Conservation (phyloP, 2,797 vertebrate genomes). For the Perodicticus potto region DNA sequence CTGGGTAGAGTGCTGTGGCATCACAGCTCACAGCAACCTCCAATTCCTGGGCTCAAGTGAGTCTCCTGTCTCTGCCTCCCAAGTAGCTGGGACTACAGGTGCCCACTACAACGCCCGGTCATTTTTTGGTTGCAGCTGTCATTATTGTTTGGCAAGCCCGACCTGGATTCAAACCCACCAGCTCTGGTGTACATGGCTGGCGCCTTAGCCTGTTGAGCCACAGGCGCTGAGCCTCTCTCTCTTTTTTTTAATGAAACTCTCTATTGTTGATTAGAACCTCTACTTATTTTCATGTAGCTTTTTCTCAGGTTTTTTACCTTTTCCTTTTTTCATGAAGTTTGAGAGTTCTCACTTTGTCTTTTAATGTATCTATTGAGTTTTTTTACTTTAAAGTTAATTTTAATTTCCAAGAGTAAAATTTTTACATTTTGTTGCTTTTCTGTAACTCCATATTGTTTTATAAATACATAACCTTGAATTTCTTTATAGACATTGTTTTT, state of each 20-base stretch:
- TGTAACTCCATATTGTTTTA: background rate
- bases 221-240: background rate
- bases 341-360: background rate
- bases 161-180: too few species aligned
- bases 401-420: slow-evolving; percentile 33
- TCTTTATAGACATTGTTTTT: background rate
- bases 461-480: background rate
- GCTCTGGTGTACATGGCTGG: too few species aligned
- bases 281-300: background rate
- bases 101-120: too few species aligned
- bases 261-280: background rate
- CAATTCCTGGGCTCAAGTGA: too few species aligned
- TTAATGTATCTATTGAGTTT: background rate
- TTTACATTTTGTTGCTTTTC: background rate
- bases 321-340: background rate
- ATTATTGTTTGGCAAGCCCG: too few species aligned
- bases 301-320: background rate
- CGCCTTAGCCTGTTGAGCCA: too few species aligned
- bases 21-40: too few species aligned
- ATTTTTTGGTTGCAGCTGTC: too few species aligned
- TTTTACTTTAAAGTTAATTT: slow-evolving; percentile 33
- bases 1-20: too few species aligned
- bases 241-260: background rate
- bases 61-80: too few species aligned
- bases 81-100: too few species aligned